Conservation (phyloP, 2,888 invertebrate genomes). For the Heteropelma amictum region DNA sequence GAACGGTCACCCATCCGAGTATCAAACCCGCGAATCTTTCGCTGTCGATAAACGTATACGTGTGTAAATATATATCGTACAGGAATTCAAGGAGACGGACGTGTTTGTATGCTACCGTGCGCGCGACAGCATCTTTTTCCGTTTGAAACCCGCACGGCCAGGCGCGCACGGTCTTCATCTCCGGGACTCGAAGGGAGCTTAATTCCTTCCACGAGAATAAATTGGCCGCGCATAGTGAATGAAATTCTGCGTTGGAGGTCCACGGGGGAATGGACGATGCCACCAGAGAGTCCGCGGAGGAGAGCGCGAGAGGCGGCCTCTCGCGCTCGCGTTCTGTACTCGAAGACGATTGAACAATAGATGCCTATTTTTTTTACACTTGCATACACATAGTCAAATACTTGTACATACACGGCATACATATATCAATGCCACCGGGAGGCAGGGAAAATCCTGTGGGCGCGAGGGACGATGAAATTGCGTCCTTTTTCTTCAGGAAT, state of each 20-base stretch:
- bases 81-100: not conserved
- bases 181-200: conserved; percentile 25
- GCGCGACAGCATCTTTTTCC: conserved; percentile 45
- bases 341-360: conserved; percentile 67
- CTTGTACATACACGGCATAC: conserved; percentile 1
- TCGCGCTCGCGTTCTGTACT: conserved; percentile 64
- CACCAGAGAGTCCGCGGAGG: not conserved
- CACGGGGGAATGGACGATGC: conserved; percentile 34
- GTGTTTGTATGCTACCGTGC: conserved; percentile 32
- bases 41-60: too few relatives aligned
- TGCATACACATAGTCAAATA: not conserved
- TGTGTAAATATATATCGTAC: too few relatives aligned
- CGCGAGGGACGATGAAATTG: conserved; percentile 19
- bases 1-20: too few relatives aligned
- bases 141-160: conserved; percentile 27
- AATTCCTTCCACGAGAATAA: conserved; percentile 57
- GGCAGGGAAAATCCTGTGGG: conserved; percentile 38
- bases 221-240: conserved; percentile 59
- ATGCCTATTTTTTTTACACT: conserved; percentile 14
- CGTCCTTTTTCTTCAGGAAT: conserved; percentile 65
- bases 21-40: too few relatives aligned
- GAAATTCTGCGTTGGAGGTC: conserved; percentile 74
- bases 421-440: conserved; percentile 4
- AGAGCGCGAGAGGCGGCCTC: not conserved
- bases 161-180: conserved; percentile 37